phyloP scores from a whole-genome alignment of 2,113 vertebrate species.

The Peromyscus maniculatus region DNA sequence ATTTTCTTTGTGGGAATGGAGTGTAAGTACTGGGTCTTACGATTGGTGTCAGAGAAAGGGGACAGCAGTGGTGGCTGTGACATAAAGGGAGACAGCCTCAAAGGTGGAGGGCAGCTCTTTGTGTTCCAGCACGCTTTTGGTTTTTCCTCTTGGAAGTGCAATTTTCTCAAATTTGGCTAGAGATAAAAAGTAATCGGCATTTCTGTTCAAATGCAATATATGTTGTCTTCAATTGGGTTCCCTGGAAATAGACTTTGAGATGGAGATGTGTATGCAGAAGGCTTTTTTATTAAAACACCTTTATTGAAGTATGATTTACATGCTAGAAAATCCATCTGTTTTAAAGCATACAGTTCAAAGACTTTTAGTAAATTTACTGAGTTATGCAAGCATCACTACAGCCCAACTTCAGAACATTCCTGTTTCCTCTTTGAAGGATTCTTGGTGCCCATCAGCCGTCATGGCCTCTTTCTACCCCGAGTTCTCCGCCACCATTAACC shows the following conservation, averaged over 20 bases:
- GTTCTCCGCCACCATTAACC: neutral
- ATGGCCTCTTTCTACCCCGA: neutral
- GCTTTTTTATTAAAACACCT: slow-evolving; percentile 59
- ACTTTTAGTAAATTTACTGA: slow-evolving; percentile 10
- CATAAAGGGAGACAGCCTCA: neutral
- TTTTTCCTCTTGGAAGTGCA: slow-evolving; percentile 46
- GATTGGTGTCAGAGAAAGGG: neutral
- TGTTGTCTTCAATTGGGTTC: slow-evolving; percentile 41
- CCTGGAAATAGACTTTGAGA: slow-evolving; percentile 56
- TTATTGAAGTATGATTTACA: slow-evolving; percentile 62
- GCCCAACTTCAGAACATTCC: slow-evolving; percentile 18
- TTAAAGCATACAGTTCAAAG: slow-evolving; percentile 43
- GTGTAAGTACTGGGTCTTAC: neutral
- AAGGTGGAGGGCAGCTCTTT: neutral
- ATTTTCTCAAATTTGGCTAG: slow-evolving; percentile 65
- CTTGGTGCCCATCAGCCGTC: neutral
- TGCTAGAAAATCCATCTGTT: slow-evolving; percentile 40
- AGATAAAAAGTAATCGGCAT: slow-evolving; percentile 59
- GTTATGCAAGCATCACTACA: neutral
- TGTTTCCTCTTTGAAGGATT: neutral
- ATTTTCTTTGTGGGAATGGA: slow-evolving; percentile 39
- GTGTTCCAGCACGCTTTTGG: neutral
- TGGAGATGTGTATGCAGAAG: slow-evolving; percentile 12
- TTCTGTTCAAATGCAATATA: slow-evolving; percentile 42
- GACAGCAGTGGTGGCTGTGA: neutral